A percentile compares a stretch with the other conserved stretches of the same genome.
phyloP scores from a whole-genome alignment of 1,140 invertebrate genomes.

The Macrotrachela quadricornifera region DNA sequence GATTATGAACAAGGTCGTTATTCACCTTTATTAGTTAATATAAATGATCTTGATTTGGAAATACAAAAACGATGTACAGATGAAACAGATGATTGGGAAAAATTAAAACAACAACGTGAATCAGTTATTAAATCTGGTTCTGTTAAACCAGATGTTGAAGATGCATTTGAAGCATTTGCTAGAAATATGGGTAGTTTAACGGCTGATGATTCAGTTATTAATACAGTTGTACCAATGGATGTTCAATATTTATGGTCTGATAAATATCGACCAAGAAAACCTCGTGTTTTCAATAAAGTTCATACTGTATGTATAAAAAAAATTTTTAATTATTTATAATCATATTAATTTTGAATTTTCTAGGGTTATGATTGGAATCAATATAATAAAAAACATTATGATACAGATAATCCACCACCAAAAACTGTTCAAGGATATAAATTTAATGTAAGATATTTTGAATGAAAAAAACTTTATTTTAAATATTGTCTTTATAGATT shows the following conservation, averaged over 20 bases:
- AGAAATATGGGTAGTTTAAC: no score
- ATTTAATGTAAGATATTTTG: slow-evolving; percentile 50
- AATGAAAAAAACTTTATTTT: neutral
- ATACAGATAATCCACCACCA: slow-evolving; percentile 98
- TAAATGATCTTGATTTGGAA: neutral
- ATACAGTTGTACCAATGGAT: slow-evolving; percentile 45
- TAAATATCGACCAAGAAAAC: slow-evolving; percentile 88
- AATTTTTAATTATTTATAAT: no score
- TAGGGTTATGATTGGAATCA: slow-evolving; percentile 97
- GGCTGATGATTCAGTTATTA: no score
- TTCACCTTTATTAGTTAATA: neutral
- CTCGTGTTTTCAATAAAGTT: slow-evolving; percentile 80
- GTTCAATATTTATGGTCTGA: slow-evolving; percentile 79
- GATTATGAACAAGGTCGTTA: neutral
- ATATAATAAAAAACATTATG: slow-evolving; percentile 99
- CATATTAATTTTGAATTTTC: no score
- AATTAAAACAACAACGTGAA: neutral
- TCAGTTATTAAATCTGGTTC: neutral
- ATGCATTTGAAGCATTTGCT: neutral
- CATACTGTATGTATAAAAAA: slow-evolving; percentile 24
- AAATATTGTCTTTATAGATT: slow-evolving; percentile 37
- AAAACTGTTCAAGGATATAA: slow-evolving; percentile 99
- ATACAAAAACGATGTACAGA: neutral
- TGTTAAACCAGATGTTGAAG: slow-evolving; percentile 1
- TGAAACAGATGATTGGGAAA: neutral